Evolutionary conservation across 2,113 vertebrate species (phyloP).

Genomic region (Sinocyclocheilus rhinocerous): DNA sequence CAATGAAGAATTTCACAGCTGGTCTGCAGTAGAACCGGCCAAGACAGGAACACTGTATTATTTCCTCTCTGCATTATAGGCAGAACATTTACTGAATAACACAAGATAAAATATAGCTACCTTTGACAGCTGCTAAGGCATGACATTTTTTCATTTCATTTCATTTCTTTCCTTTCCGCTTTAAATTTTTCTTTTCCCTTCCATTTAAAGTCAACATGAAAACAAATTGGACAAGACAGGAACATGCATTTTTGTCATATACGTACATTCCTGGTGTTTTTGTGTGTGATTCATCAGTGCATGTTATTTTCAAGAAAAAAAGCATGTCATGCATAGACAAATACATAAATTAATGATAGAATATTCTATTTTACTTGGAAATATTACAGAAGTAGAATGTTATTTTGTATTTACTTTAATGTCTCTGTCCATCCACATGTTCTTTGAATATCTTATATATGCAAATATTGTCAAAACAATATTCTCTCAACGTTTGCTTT

Average conservation of each 20-base stretch:
- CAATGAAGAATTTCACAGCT: slow-evolving; percentile 19
- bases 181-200: neutral
- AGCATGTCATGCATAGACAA: neutral
- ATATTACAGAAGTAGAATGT: neutral
- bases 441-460: neutral
- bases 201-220: neutral
- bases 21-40: neutral
- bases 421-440: neutral
- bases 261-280: neutral
- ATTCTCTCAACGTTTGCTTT: too few species aligned
- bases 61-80: neutral
- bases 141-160: neutral
- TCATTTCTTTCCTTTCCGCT: neutral
- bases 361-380: neutral
- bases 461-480: slow-evolving; percentile 6
- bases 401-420: neutral
- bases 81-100: slow-evolving; percentile 13
- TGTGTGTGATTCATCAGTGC: neutral
- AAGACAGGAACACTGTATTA: slow-evolving; percentile 10
- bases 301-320: neutral
- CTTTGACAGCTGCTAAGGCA: neutral
- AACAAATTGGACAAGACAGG: neutral
- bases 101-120: slow-evolving; percentile 16
- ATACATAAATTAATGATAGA: neutral
- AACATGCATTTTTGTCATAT: neutral